A percentile compares a stretch with the other conserved stretches of the same genome.
These are phyloP conservation scores for Iphiclides podalirius DNA, from an alignment of 2,888 invertebrate species.

Conservation along the genomic window DNA sequence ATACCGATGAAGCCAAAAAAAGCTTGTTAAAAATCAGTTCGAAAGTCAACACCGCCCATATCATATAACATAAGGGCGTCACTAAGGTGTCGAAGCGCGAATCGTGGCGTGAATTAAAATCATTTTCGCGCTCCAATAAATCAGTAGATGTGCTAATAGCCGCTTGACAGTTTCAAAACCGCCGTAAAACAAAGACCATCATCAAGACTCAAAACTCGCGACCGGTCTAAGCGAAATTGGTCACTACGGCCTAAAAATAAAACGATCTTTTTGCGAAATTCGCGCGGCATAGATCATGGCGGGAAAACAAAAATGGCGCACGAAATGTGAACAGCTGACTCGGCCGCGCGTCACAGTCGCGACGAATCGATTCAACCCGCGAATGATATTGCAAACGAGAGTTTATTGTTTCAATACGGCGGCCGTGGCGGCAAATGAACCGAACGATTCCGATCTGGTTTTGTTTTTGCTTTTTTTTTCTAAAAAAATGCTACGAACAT, in stretches of 20 bases:
- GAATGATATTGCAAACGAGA: constrained; percentile 54
- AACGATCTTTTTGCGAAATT: constrained; percentile 45
- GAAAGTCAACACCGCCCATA: no score
- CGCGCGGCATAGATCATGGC: constrained; percentile 39
- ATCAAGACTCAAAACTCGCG: constrained; percentile 35
- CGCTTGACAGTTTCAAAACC: constrained; percentile 64
- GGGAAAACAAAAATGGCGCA: constrained; percentile 37
- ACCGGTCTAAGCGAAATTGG: constrained; percentile 32
- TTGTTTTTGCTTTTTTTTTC: neutral
- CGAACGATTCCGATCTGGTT: constrained; percentile 56
- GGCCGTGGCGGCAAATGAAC: constrained; percentile 56
- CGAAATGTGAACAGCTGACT: constrained; percentile 50
- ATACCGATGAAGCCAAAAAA: no score
- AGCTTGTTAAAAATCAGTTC: no score
- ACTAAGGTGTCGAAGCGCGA: constrained; percentile 38
- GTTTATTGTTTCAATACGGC: constrained; percentile 61
- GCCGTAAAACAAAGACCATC: constrained; percentile 66
- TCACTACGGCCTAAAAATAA: constrained; percentile 32
- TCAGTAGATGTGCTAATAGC: constrained; percentile 61
- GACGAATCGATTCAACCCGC: constrained; percentile 68
- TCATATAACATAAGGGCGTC: constrained; percentile 32
- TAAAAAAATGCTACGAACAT: neutral
- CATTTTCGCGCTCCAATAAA: constrained; percentile 72
- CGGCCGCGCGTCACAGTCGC: constrained; percentile 52
- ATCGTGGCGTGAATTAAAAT: constrained; percentile 69